phyloP scores from a whole-genome alignment of 2,888 invertebrate species.

The Parnassius glacialis region DNA sequence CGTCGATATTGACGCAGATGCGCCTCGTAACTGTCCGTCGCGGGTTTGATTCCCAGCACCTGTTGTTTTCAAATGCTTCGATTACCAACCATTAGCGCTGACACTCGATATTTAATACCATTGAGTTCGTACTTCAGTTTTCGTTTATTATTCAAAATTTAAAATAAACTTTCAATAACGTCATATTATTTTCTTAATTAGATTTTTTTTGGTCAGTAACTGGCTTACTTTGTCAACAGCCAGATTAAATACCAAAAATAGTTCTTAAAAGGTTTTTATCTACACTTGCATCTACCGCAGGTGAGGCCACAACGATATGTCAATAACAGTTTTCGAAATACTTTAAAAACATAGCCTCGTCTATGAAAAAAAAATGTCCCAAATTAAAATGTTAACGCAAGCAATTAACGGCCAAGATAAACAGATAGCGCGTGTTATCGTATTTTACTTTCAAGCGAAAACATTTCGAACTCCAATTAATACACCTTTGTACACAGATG shows the following conservation, averaged over 20 bases:
- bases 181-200: not conserved
- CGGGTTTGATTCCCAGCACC: constrained; percentile 74
- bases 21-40: constrained; percentile 57
- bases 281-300: constrained; percentile 15
- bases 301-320: constrained; percentile 10
- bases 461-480: constrained; percentile 67
- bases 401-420: constrained; percentile 31
- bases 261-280: constrained; percentile 8
- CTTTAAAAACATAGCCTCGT: constrained; percentile 8
- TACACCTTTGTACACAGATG: constrained; percentile 54
- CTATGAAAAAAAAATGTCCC: constrained; percentile 24
- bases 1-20: constrained; percentile 61
- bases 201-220: too few relatives aligned
- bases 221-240: not conserved
- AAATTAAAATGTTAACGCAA: constrained; percentile 29
- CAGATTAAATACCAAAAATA: not conserved
- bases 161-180: constrained; percentile 3
- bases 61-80: constrained; percentile 74
- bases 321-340: constrained; percentile 4
- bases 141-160: constrained; percentile 2
- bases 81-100: constrained; percentile 71
- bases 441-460: constrained; percentile 56
- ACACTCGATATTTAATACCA: constrained; percentile 67
- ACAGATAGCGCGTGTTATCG: constrained; percentile 46
- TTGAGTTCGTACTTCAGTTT: constrained; percentile 30